Evolutionary conservation across 1,140 invertebrate genomes (phyloP).

Genomic region (Drosophila fuyamai): DNA sequence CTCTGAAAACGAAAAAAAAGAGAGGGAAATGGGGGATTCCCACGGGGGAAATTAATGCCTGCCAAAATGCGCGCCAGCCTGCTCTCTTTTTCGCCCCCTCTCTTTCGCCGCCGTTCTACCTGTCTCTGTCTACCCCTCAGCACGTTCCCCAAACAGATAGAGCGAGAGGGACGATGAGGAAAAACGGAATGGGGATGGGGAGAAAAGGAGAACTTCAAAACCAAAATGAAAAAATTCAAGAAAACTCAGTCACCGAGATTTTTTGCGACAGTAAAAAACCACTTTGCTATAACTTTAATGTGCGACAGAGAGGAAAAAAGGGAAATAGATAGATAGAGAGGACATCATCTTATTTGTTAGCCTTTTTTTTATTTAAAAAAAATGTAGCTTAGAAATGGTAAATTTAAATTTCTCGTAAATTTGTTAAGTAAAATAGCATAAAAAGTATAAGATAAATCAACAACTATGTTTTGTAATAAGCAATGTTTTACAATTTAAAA

Average conservation of each 20-base stretch:
- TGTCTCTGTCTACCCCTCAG: background rate
- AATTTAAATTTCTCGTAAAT: no score
- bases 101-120: background rate
- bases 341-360: background rate
- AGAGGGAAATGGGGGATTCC: slow-evolving; percentile 19
- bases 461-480: no score
- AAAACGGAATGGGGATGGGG: background rate
- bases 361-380: background rate
- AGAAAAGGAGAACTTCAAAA: slow-evolving; percentile 18
- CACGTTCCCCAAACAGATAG: slow-evolving; percentile 66
- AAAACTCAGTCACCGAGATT: slow-evolving; percentile 41
- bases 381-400: no score
- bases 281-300: slow-evolving; percentile 14
- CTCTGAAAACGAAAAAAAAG: background rate
- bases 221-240: slow-evolving; percentile 32
- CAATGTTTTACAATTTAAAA: no score
- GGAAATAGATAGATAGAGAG: background rate
- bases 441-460: no score
- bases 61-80: slow-evolving; percentile 60
- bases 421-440: no score
- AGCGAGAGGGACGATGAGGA: background rate
- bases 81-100: slow-evolving; percentile 35
- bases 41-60: slow-evolving; percentile 77
- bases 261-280: slow-evolving; percentile 8
- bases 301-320: background rate